Evolutionary conservation across 2,888 invertebrate genomes (phyloP).

Genomic region (Drosophila conformis): DNA sequence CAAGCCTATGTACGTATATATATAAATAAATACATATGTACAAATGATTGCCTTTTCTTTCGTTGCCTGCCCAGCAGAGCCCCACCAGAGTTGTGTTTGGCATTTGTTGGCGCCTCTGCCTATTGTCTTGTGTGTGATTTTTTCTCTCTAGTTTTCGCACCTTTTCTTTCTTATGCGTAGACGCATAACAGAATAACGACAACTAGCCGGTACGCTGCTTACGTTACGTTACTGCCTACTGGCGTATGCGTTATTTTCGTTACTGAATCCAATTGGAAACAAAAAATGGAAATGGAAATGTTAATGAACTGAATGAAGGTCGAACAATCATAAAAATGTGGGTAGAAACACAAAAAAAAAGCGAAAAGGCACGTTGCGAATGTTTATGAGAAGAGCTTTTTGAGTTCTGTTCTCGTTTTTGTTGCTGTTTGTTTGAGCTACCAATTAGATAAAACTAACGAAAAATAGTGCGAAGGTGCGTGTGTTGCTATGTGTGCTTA

Average conservation of each 20-base stretch:
- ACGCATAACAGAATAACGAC: conserved; percentile 8
- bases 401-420: conserved; percentile 5
- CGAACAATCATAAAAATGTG: conserved; percentile 44
- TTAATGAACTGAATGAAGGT: conserved; percentile 79
- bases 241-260: conserved; percentile 28
- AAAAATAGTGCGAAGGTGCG: conserved; percentile 39
- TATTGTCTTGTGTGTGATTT: conserved; percentile 14
- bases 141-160: conserved; percentile 68
- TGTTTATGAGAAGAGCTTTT: conserved; percentile 30
- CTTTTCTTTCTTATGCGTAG: conserved; percentile 42
- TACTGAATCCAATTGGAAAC: conserved; percentile 24
- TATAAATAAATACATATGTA: background rate
- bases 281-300: conserved; percentile 51
- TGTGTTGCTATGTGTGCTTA: conserved; percentile 6
- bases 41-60: background rate
- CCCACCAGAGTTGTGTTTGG: conserved; percentile 29
- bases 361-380: conserved; percentile 16
- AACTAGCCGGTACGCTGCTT: conserved; percentile 4
- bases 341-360: conserved; percentile 15
- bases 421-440: conserved; percentile 31
- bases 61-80: background rate
- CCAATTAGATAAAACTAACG: conserved; percentile 26
- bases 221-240: conserved; percentile 5
- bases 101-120: conserved; percentile 29
- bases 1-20: background rate